Conservation (phyloP, 30 jellyfish, hydroid and myxozoan genomes). For the Pseudorhiza aurosa region DNA sequence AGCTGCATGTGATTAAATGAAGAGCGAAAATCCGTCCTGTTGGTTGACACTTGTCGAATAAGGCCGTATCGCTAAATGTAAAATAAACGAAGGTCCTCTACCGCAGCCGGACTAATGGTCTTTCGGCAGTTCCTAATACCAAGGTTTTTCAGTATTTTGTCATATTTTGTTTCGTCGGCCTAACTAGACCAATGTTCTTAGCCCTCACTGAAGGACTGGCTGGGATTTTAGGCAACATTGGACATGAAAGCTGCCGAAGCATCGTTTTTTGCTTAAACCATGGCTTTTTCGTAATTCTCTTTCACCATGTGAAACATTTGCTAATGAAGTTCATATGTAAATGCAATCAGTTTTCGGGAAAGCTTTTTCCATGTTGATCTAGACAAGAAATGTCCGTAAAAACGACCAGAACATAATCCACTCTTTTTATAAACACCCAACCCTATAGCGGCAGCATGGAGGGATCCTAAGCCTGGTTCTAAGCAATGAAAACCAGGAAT, state of each 20-base stretch:
- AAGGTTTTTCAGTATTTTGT: not conserved
- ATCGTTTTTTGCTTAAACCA: not conserved
- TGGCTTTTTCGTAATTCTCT: no score
- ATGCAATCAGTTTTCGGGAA: no score
- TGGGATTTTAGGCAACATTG: not conserved
- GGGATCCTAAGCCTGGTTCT: no score
- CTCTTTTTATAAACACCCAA: no score
- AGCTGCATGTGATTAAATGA: constrained; percentile 46
- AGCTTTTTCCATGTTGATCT: no score
- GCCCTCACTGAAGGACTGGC: not conserved
- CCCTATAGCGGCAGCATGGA: no score
- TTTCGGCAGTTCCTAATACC: constrained; percentile 12
- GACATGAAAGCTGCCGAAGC: not conserved
- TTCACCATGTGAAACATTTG: no score
- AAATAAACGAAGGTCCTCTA: constrained; percentile 31
- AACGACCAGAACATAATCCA: no score
- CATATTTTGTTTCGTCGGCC: constrained; percentile 16
- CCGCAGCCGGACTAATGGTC: constrained; percentile 38
- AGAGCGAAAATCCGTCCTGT: constrained; percentile 17
- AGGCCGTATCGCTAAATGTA: constrained; percentile 43
- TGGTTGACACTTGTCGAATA: constrained; percentile 43
- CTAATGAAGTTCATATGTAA: no score
- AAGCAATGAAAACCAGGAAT: no score
- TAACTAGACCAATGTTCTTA: not conserved
- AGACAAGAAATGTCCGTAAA: no score